Percentiles rank a stretch among this genome's conserved stretches.
Conservation (phyloP, 2,113 vertebrate genomes). For the Amphiprion percula region DNA sequence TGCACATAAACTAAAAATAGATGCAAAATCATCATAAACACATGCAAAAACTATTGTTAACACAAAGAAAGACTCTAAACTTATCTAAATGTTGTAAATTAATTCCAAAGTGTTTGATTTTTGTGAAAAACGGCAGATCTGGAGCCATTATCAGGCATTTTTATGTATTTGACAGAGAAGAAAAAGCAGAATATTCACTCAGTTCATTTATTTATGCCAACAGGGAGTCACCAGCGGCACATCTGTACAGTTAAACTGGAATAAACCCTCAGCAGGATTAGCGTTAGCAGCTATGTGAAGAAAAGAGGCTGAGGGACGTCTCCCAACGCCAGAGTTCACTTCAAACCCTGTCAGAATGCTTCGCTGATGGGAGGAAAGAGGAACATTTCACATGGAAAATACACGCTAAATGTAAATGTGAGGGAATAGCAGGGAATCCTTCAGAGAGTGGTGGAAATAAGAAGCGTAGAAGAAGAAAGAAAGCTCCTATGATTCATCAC, state of each 20-base stretch:
- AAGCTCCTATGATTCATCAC: too few relatives aligned
- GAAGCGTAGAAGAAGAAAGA: too few relatives aligned
- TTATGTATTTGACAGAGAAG: not conserved
- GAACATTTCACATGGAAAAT: not conserved
- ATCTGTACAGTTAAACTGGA: slow-evolving; percentile 12
- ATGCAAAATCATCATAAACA: too few relatives aligned
- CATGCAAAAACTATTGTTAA: too few relatives aligned
- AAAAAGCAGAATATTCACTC: not conserved
- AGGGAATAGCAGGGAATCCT: slow-evolving; percentile 30
- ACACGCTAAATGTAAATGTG: slow-evolving; percentile 26
- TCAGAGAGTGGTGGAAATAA: not conserved
- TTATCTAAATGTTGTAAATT: not conserved
- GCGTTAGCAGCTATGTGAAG: not conserved
- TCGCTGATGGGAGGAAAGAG: slow-evolving; percentile 10
- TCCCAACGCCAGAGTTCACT: not conserved
- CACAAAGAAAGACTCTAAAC: too few relatives aligned
- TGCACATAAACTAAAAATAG: too few relatives aligned
- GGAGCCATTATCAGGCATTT: not conserved
- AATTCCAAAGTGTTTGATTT: not conserved
- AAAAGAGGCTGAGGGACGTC: not conserved
- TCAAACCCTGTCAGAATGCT: slow-evolving; percentile 44
- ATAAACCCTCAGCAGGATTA: slow-evolving; percentile 9
- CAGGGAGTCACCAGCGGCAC: not conserved
- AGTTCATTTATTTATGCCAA: slow-evolving; percentile 29
- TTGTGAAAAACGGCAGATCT: not conserved